Conservation (phyloP, 2,888 invertebrate species). For the Junonia oenone region DNA sequence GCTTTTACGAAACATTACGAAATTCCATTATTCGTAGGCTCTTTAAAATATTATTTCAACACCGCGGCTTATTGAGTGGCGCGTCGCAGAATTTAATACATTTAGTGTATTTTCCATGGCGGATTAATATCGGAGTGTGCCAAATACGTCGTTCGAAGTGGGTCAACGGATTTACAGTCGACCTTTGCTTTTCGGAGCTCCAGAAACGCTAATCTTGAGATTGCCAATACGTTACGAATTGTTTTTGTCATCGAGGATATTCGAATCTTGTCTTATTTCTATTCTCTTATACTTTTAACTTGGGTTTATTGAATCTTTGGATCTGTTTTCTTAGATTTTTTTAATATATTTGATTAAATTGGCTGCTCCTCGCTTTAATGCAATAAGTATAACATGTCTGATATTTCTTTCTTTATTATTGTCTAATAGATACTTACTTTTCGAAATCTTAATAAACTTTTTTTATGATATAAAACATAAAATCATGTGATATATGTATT, state of each 20-base stretch:
- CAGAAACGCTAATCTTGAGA: conserved; percentile 32
- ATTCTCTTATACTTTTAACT: background rate
- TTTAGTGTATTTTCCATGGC: conserved; percentile 31
- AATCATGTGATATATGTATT: too few species aligned
- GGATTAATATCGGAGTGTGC: conserved; percentile 32
- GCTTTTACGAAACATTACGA: conserved; percentile 1
- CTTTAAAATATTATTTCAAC: conserved; percentile 20
- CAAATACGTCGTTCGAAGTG: conserved; percentile 33
- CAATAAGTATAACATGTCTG: too few species aligned
- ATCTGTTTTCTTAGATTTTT: background rate
- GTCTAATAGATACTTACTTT: too few species aligned
- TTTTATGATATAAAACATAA: too few species aligned
- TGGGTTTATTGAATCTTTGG: background rate
- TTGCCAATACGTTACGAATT: conserved; percentile 24
- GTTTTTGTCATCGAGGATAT: conserved; percentile 8
- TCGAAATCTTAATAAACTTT: too few species aligned
- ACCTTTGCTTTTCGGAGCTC: conserved; percentile 24
- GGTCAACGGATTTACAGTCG: conserved; percentile 33
- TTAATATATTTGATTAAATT: too few species aligned
- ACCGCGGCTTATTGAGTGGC: conserved; percentile 18
- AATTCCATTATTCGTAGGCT: conserved; percentile 8
- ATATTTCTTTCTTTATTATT: too few species aligned
- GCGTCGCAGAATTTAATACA: conserved; percentile 27
- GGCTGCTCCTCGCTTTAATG: too few species aligned
- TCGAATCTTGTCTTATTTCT: background rate